These are phyloP conservation scores for Bellardia bayeri DNA, from an alignment of 2,888 invertebrate genomes.

Conservation along the genomic window DNA sequence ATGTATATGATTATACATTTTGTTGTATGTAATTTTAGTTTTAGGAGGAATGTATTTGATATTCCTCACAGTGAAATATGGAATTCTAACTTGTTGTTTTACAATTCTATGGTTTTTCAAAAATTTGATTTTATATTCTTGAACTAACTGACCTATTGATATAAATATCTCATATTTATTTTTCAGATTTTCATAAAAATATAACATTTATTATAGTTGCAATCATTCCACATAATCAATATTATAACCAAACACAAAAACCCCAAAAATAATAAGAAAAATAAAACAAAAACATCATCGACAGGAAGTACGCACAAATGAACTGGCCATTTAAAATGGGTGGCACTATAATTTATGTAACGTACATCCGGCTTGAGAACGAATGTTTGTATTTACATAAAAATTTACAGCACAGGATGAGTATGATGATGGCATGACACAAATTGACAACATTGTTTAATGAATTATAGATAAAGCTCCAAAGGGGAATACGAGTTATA, in stretches of 20 bases:
- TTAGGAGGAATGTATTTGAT: too few species aligned
- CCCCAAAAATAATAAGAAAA: neutral
- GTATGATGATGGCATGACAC: conserved; percentile 31
- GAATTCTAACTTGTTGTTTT: too few species aligned
- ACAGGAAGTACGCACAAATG: conserved; percentile 55
- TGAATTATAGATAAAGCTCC: conserved; percentile 40
- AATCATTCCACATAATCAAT: conserved; percentile 16
- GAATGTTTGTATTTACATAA: neutral
- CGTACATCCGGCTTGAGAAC: conserved; percentile 46
- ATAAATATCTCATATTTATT: too few species aligned
- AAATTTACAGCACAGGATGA: neutral
- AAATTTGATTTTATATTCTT: too few species aligned
- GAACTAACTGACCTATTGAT: too few species aligned
- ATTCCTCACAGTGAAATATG: too few species aligned
- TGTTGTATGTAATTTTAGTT: too few species aligned
- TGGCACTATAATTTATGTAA: conserved; percentile 25
- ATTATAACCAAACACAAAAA: neutral
- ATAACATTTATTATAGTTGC: neutral
- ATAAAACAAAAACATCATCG: neutral
- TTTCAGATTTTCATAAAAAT: neutral
- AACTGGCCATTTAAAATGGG: conserved; percentile 34
- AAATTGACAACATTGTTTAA: conserved; percentile 63
- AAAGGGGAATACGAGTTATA: conserved; percentile 46
- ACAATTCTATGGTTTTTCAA: too few species aligned
- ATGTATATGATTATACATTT: too few species aligned